Conservation (phyloP, 2,797 vertebrate species). For the Lemur catta region DNA sequence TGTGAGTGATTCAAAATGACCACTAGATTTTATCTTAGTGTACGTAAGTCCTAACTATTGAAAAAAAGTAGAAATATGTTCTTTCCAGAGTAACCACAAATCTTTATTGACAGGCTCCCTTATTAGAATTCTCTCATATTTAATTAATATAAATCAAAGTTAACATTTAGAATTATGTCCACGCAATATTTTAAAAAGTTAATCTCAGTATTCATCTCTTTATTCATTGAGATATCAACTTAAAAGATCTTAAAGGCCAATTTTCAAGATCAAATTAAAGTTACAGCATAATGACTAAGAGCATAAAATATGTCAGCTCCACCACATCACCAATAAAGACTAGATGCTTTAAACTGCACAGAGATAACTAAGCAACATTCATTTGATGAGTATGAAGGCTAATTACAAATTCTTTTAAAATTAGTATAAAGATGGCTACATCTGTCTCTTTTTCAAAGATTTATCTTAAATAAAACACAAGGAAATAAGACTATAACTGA, state of each 20-base stretch:
- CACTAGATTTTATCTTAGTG: background rate
- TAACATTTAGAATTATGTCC: background rate
- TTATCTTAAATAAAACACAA: slow-evolving; percentile 18
- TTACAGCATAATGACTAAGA: slow-evolving; percentile 19
- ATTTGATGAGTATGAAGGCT: background rate
- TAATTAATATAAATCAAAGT: background rate
- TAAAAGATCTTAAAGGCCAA: slow-evolving; percentile 6
- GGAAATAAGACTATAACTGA: background rate
- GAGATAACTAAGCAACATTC: background rate
- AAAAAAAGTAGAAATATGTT: background rate
- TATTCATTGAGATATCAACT: slow-evolving; percentile 6
- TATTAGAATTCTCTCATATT: slow-evolving; percentile 20
- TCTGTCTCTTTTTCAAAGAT: slow-evolving; percentile 5
- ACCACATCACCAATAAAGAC: background rate
- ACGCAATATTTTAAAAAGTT: background rate
- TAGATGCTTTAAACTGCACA: background rate
- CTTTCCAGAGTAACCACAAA: background rate
- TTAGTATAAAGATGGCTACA: background rate
- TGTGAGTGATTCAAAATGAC: slow-evolving; percentile 8
- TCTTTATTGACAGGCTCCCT: background rate
- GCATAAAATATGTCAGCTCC: background rate
- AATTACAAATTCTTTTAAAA: slow-evolving; percentile 32
- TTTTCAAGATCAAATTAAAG: slow-evolving; percentile 33
- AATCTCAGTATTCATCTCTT: background rate
- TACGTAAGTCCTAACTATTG: background rate